Evolutionary conservation across 37 sponge, comb jelly and placozoan species (phyloP).

Genomic region (Bolinopsis microptera): DNA sequence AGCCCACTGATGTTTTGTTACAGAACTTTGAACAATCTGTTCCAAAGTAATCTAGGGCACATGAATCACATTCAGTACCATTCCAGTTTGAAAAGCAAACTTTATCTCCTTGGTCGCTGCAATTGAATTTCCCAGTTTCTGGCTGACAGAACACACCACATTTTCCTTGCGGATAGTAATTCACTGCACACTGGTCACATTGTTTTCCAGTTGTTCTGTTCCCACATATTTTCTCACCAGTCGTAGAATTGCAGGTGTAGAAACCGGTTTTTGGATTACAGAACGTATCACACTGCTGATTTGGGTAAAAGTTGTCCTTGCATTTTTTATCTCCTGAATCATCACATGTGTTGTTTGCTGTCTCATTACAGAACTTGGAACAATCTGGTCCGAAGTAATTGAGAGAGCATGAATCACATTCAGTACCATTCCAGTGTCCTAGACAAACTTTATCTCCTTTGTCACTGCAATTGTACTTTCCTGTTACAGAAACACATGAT

Average conservation of each 20-base stretch:
- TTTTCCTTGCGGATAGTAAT: too few relatives aligned
- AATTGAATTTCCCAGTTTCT: neutral
- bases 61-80: neutral
- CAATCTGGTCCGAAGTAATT: conserved; percentile 26
- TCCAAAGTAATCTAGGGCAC: neutral
- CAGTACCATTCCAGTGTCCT: neutral
- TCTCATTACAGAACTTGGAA: neutral
- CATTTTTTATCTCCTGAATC: too few relatives aligned
- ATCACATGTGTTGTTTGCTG: too few relatives aligned
- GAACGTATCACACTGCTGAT: neutral
- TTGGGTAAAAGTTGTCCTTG: conserved; percentile 3
- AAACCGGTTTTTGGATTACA: neutral
- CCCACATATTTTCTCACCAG: too few relatives aligned
- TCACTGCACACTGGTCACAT: too few relatives aligned
- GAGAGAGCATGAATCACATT: neutral
- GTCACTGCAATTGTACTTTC: neutral
- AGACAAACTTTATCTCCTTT: neutral
- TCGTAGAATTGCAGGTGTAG: neutral
- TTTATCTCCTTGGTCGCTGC: too few relatives aligned
- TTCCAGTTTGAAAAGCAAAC: neutral
- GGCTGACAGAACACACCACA: too few relatives aligned
- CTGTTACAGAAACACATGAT: neutral
- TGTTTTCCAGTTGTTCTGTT: too few relatives aligned
- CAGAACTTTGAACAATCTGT: too few relatives aligned
- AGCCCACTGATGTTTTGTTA: neutral